Evolutionary conservation across 92 coral and sea anemone genomes (phyloP).

Genomic region (Isaurus tuberculatus): DNA sequence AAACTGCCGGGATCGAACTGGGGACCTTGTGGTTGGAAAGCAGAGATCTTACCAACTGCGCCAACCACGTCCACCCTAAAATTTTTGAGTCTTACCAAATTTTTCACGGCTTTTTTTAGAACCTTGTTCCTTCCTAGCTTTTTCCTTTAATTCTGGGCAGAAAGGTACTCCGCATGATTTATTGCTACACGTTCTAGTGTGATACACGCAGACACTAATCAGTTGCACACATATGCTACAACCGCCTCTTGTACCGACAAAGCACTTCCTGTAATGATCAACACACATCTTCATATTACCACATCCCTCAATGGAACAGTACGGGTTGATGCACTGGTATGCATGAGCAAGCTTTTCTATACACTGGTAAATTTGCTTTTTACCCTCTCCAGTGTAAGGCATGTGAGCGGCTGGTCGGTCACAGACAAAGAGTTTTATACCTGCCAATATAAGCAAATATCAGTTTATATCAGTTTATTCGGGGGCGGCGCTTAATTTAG

Average conservation of each 20-base stretch:
- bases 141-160: background rate
- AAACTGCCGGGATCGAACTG: no score
- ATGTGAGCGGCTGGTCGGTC: background rate
- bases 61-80: no score
- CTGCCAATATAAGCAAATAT: no score
- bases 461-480: no score
- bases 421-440: background rate
- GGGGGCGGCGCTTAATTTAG: no score
- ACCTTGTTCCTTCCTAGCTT: background rate
- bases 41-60: no score
- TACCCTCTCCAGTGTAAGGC: background rate
- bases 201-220: slow-evolving; percentile 21
- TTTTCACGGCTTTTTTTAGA: background rate
- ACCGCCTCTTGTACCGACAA: background rate
- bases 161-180: slow-evolving; percentile 32
- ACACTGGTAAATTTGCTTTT: slow-evolving; percentile 29
- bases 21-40: no score
- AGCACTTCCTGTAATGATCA: slow-evolving; percentile 2
- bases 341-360: slow-evolving; percentile 33
- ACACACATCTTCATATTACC: background rate
- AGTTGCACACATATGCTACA: slow-evolving; percentile 17
- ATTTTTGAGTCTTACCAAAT: no score
- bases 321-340: background rate
- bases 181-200: slow-evolving; percentile 28
- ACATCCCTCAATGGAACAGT: slow-evolving; percentile 6